phyloP scores from a whole-genome alignment of 2,797 vertebrate genomes.

The Neomorphus geoffroyi region DNA sequence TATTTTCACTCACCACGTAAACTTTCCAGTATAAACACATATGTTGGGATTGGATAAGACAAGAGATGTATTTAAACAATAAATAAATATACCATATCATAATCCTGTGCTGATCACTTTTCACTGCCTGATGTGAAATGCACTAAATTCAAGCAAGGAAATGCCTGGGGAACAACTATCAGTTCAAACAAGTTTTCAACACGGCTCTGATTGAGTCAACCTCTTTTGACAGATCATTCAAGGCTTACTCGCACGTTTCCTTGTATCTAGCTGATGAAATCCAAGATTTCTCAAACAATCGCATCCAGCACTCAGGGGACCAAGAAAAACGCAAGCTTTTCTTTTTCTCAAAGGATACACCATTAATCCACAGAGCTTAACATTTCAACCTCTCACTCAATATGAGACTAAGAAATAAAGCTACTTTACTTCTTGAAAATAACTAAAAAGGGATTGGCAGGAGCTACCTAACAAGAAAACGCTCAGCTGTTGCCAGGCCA shows the following conservation, averaged over 20 bases:
- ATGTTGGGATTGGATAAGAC: conserved; percentile 19
- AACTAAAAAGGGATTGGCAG: conserved; percentile 43
- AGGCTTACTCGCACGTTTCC: conserved; percentile 8
- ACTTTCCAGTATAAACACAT: conserved; percentile 35
- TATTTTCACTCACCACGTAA: conserved; percentile 36
- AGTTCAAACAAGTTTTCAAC: not conserved
- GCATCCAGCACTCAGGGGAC: not conserved
- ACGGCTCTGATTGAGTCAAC: not conserved
- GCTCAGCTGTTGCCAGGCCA: conserved; percentile 44
- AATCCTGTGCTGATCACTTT: not conserved
- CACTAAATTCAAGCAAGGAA: not conserved
- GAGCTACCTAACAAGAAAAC: conserved; percentile 40
- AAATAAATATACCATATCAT: conserved; percentile 5
- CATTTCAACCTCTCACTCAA: conserved; percentile 68
- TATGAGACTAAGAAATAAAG: conserved; percentile 59
- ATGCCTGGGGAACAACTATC: not conserved
- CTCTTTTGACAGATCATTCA: conserved; percentile 16
- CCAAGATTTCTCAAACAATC: conserved; percentile 41
- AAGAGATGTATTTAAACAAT: not conserved
- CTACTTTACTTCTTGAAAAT: conserved; percentile 57
- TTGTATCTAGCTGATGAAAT: conserved; percentile 32
- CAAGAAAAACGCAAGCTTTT: conserved; percentile 22
- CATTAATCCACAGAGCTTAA: conserved; percentile 61
- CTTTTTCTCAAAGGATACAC: conserved; percentile 42
- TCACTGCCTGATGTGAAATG: not conserved